These are phyloP conservation scores for Tokudaia tokunoshimensis DNA, from an alignment of 2,797 vertebrate species.

Conservation along the genomic window DNA sequence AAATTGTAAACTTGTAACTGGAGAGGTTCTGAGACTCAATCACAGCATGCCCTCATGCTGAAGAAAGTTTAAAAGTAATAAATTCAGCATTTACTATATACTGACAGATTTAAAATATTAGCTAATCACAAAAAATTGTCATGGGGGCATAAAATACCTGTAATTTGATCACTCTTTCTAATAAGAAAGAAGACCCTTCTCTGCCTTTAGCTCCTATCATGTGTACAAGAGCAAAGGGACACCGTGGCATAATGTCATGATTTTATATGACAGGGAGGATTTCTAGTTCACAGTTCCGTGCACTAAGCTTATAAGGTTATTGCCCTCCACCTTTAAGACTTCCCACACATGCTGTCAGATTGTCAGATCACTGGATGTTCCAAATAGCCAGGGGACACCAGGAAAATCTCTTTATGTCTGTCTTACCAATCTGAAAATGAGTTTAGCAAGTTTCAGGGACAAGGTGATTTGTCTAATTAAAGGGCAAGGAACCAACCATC, in stretches of 20 bases:
- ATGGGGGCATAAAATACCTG: neutral
- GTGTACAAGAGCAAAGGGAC: neutral
- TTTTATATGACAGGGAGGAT: neutral
- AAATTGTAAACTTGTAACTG: neutral
- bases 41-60: fast-evolving
- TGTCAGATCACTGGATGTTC: neutral
- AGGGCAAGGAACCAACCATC: neutral
- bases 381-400: neutral
- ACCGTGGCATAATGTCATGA: neutral
- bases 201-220: neutral
- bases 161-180: neutral
- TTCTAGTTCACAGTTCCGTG: neutral
- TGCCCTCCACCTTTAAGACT: neutral
- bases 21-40: neutral
- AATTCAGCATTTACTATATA: neutral
- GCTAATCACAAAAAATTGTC: neutral
- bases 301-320: too few species aligned
- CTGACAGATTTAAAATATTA: neutral
- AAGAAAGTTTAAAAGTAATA: neutral
- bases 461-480: neutral
- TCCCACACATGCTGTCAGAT: neutral
- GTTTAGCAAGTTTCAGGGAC: neutral
- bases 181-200: neutral
- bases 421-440: neutral
- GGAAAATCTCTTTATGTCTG: neutral